Base-by-base conservation (phyloP, 1,140 invertebrate genomes). In the Centruroides sculpturatus region DNA sequence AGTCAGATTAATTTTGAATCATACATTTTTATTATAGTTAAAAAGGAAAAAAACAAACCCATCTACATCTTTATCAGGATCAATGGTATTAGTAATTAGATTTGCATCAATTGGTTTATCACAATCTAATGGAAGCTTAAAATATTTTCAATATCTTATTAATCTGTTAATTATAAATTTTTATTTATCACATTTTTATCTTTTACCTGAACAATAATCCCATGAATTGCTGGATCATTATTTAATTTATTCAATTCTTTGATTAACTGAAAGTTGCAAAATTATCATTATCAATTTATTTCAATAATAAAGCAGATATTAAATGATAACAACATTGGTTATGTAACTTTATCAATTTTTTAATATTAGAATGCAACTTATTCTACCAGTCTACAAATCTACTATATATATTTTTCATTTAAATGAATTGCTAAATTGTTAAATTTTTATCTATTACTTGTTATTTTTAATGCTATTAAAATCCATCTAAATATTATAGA, bases 51-150 rank as follows among this genome's bases (percentile, higher is more conserved):
- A 53, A 5, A 53, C 51, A 53, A 23, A 92, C 87, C 92, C 93
- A 76, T 98, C 93, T 35, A 98, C 92, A 80, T 98, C 94, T 77
- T 98, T 98, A 9, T 80, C 77, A 0, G 89, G 85, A 1, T 79
- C 80, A 3, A 97, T 89, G 4, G 85, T 73, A 75, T 97, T 89
- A 5, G 92, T 94, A 49, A 70, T 66, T 4, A 85, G 73, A 73
- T 92, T 84, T 0, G 87, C 82, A 77, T 98, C 85, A 63, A 98
- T 93, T 62, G 79, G 69, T 66, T 85, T 83, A 0, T 83, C 80
- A 61, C 81, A 82, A 71, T 98, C 92, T 52, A 98, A 76, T 0
- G 94, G 95, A 83, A 98, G 89, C 80, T 79, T 64, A 54, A 70
- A 68, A 41, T 41, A 41, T 41, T 41, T 41, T 6, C 41, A 41